Evolutionary conservation across 1,140 invertebrate species (phyloP), one percentile per base, ranked within the genome.

Genomic region (Sycophila sp.): DNA sequence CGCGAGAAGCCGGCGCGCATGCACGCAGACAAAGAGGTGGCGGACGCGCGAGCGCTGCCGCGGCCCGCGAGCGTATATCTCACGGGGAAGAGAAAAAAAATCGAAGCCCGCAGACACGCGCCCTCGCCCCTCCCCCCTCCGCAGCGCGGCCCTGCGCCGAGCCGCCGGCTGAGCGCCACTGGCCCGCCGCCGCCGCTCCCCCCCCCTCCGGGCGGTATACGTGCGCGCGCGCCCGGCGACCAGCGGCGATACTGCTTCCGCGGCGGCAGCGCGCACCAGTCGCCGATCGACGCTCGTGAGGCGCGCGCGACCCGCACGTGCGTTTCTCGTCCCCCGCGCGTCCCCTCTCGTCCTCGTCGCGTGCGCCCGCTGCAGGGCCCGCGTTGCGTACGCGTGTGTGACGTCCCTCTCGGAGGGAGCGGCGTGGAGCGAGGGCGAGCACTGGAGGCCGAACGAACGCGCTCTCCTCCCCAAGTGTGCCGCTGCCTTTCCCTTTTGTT

Each of bases 191-290:
- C 45, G 62, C 62, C 15, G 51, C 59, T 22, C 17, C 45, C 59
- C 53, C n/a, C 66, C 66, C 38, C 66, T 17, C 58, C 15, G 10
- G 3, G 6, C 36, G 15, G n/a, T n/a, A 6, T 28, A 34, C 42
- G 11, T 19, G 2, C 28, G 45, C 38, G 2, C 62, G 5, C 62
- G 26, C 53, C 65, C 67, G 28, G 62, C 38, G 40, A 67, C 69
- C 36, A n/a, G 26, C 49, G n/a, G 28, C 62, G 42, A 4, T 19
- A 19, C 15, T 32, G 64, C 59, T 67, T 51, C 49, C 59, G 65
- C 10, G 55, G 34, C 36, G 53, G 26, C 60, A 72, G 5, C 75
- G 68, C 70, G 58, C 56, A 69, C 67, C 76, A 82, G 81, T 83
- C 76, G 73, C 58, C 76, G 75, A 72, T 72, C 73, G 66, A 77